Evolutionary conservation across 2,113 vertebrate genomes (phyloP).

Genomic region (Xerus inauris): DNA sequence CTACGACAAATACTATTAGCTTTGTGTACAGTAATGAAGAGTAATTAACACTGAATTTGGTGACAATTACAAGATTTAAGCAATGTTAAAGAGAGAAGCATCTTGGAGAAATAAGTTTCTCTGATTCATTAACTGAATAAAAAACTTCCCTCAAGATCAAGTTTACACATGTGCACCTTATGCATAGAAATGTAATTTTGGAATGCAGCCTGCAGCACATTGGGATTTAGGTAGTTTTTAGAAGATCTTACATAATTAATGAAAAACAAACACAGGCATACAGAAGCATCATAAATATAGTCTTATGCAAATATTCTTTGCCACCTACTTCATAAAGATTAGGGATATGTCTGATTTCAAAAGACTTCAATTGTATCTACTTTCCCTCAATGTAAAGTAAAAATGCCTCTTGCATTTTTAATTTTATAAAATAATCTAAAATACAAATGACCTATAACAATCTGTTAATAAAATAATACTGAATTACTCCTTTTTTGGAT

Average conservation of each 20-base stretch:
- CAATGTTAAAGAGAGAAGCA: background rate
- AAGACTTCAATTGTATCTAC: background rate
- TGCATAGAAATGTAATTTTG: constrained; percentile 52
- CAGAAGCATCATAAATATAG: constrained; percentile 36
- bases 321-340: constrained; percentile 35
- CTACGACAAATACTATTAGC: background rate
- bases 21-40: constrained; percentile 4
- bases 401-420: background rate
- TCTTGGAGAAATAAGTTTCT: background rate
- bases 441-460: background rate
- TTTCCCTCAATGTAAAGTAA: constrained; percentile 34
- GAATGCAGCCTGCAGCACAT: background rate
- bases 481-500: background rate
- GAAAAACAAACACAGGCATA: constrained; percentile 61
- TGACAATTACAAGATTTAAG: background rate
- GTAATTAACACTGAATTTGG: constrained; percentile 12
- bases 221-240: constrained; percentile 15
- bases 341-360: background rate
- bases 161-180: background rate
- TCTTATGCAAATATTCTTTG: constrained; percentile 50
- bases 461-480: background rate
- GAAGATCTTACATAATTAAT: constrained; percentile 59
- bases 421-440: background rate
- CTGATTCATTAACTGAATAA: constrained; percentile 20
- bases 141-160: background rate